Evolutionary conservation across 2,797 vertebrate genomes (phyloP).

Genomic region (Macrochelys suwanniensis): DNA sequence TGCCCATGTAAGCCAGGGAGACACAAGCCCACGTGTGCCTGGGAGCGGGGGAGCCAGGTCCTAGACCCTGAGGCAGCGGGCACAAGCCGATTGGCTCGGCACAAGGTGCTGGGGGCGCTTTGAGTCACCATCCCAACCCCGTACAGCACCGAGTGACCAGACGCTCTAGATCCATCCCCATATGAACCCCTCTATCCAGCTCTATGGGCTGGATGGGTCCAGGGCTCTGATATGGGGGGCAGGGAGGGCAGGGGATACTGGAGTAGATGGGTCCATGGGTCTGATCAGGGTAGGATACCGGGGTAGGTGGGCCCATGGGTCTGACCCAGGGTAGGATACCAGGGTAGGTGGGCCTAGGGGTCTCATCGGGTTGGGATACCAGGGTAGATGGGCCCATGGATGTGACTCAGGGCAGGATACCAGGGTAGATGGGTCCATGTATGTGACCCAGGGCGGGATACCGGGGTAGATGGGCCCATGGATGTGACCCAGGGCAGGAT

Average conservation of each 20-base stretch:
- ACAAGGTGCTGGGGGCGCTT: not conserved
- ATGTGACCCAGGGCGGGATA: too few species aligned
- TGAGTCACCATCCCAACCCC: not conserved
- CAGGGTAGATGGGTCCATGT: too few species aligned
- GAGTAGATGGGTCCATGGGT: too few species aligned
- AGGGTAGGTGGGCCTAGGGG: too few species aligned
- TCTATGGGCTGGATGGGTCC: not conserved
- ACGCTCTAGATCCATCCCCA: not conserved
- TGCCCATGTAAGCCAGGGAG: not conserved
- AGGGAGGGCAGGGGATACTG: not conserved
- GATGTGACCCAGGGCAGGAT: too few species aligned
- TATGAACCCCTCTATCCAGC: slow-evolving; percentile 41
- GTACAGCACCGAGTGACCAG: not conserved
- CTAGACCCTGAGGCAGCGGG: too few species aligned
- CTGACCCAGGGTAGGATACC: too few species aligned
- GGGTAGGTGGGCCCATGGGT: too few species aligned
- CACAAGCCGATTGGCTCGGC: not conserved
- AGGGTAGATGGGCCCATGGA: rapidly evolving
- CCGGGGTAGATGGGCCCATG: too few species aligned
- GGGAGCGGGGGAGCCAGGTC: not conserved
- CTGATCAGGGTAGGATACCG: too few species aligned
- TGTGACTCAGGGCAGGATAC: not conserved
- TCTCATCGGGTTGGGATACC: not conserved
- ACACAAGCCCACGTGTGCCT: not conserved
- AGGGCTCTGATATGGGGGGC: not conserved